A percentile compares a stretch with the other conserved stretches of the same genome.
Conservation (phyloP, 1,140 invertebrate genomes). For the Thrips palmi region DNA sequence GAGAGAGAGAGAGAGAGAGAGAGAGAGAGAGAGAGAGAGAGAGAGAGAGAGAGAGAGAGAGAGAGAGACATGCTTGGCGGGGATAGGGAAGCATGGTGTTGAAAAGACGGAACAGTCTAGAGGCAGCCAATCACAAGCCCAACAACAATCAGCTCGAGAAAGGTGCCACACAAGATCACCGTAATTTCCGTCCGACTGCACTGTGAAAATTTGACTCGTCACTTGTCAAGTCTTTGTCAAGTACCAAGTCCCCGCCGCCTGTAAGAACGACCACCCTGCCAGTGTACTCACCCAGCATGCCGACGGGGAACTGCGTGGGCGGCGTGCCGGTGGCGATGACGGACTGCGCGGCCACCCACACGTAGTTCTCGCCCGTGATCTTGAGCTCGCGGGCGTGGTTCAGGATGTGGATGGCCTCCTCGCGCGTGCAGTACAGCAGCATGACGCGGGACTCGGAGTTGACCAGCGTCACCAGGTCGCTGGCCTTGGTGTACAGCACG, state of each 20-base stretch:
- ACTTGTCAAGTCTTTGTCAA: too few species aligned
- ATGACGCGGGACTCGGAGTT: constrained; percentile 86
- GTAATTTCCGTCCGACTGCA: too few species aligned
- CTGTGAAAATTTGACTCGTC: too few species aligned
- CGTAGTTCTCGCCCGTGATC: constrained; percentile 84
- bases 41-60: background rate
- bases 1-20: too few species aligned
- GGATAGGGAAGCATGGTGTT: background rate
- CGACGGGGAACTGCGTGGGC: constrained; percentile 72
- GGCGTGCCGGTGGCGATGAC: constrained; percentile 62
- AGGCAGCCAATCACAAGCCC: too few species aligned
- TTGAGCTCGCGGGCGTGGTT: constrained; percentile 60
- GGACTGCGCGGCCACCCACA: constrained; percentile 93
- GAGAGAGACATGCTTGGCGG: background rate
- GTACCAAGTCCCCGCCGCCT: too few species aligned
- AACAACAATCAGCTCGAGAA: too few species aligned
- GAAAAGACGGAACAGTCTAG: too few species aligned
- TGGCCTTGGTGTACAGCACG: constrained; percentile 50
- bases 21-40: background rate
- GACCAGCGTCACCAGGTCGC: constrained; percentile 53
- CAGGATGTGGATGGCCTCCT: constrained; percentile 72
- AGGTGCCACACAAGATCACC: too few species aligned
- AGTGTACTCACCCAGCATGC: constrained; percentile 69
- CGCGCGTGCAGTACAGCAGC: constrained; percentile 75
- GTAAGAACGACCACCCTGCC: too few species aligned